Evolutionary conservation across 2,797 vertebrate species (phyloP).

Genomic region (Coregonus suidteri): DNA sequence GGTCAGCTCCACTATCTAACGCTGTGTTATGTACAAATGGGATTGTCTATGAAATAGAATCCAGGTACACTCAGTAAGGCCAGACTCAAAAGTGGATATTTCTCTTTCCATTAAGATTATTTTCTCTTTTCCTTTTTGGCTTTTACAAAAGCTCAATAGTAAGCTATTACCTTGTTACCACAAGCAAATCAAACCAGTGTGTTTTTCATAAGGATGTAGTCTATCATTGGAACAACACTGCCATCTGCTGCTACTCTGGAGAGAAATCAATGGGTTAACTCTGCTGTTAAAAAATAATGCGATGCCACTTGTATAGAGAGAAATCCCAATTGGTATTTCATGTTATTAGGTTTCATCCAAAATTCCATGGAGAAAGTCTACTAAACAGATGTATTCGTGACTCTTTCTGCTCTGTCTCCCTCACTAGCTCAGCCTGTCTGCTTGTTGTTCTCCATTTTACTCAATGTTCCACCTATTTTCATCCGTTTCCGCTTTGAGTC

Average conservation of each 20-base stretch:
- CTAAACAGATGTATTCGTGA: not conserved
- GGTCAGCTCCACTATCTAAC: not conserved
- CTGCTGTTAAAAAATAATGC: not conserved
- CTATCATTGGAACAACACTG: slow-evolving; percentile 62
- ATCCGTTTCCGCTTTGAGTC: slow-evolving; percentile 77
- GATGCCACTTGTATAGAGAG: not conserved
- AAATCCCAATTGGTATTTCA: not conserved
- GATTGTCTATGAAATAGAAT: not conserved
- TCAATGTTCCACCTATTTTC: slow-evolving; percentile 75
- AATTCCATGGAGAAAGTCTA: not conserved
- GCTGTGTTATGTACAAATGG: not conserved
- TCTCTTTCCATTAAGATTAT: not conserved
- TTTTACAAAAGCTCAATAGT: not conserved
- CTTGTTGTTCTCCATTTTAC: slow-evolving; percentile 69
- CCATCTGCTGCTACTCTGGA: slow-evolving; percentile 64
- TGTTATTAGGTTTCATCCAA: not conserved
- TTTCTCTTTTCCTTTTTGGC: not conserved
- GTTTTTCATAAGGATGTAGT: not conserved
- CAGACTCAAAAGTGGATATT: slow-evolving; percentile 9
- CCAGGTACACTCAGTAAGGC: not conserved
- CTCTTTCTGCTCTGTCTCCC: not conserved
- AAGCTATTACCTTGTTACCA: slow-evolving; percentile 4
- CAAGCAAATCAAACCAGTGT: slow-evolving; percentile 9
- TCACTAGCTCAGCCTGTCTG: slow-evolving; percentile 11
- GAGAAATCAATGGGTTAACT: not conserved